Conservation (phyloP, 2,797 vertebrate genomes). For the Hoplostethus atlanticus region DNA sequence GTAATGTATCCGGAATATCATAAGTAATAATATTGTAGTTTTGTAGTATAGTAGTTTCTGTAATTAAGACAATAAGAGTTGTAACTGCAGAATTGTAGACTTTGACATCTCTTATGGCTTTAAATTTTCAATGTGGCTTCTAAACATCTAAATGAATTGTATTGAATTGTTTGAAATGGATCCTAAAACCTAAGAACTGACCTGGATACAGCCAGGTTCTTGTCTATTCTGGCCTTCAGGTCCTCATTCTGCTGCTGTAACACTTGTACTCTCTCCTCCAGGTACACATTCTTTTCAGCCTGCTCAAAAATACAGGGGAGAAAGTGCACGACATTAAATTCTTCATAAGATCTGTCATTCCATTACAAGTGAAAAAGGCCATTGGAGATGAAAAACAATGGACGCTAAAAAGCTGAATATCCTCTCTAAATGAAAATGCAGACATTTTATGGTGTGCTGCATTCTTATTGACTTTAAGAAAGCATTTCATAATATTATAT, state of each 20-base stretch:
- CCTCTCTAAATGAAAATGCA: too few species aligned
- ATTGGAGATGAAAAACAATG: too few species aligned
- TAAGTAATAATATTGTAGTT: too few species aligned
- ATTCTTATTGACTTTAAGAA: background rate
- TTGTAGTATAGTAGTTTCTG: too few species aligned
- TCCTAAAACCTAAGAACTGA: conserved; percentile 60
- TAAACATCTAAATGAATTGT: background rate
- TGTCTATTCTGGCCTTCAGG: conserved; percentile 93
- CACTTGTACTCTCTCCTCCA: conserved; percentile 94
- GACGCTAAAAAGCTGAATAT: too few species aligned
- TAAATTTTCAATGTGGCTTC: background rate
- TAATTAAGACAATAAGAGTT: too few species aligned
- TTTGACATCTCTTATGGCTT: too few species aligned
- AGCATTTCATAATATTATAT: background rate
- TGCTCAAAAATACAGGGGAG: conserved; percentile 79
- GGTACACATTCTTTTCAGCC: conserved; percentile 93
- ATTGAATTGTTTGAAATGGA: background rate
- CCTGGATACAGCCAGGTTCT: conserved; percentile 94
- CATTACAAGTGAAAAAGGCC: background rate
- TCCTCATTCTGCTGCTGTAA: conserved; percentile 98
- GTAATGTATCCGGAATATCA: too few species aligned
- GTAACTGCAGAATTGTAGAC: too few species aligned
- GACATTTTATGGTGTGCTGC: too few species aligned
- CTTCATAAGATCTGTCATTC: conserved; percentile 46
- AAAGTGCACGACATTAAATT: conserved; percentile 74